These are phyloP conservation scores for Timema podura DNA, from an alignment of 2,888 invertebrate species.

Conservation along the genomic window DNA sequence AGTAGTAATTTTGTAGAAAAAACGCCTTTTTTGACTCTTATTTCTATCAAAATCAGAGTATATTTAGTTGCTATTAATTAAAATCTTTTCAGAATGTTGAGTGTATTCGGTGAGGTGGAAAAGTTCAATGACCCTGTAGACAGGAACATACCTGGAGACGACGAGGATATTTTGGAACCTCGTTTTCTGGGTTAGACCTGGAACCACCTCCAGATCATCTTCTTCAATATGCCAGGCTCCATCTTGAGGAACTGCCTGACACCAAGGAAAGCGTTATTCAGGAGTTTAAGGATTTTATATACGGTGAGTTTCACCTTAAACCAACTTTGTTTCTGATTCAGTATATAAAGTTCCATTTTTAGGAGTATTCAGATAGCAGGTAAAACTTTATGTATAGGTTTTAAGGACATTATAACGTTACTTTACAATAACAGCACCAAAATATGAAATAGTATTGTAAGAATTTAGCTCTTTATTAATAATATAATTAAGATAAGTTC, in stretches of 20 bases:
- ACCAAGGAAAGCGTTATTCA: conserved; percentile 62
- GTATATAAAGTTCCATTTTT: too few species aligned
- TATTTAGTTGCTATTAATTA: background rate
- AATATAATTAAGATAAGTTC: too few species aligned
- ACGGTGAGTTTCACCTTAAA: conserved; percentile 50
- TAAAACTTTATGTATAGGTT: too few species aligned
- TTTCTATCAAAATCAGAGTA: background rate
- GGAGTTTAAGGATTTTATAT: conserved; percentile 69
- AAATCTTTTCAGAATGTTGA: conserved; percentile 1
- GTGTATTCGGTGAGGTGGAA: background rate
- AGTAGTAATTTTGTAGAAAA: too few species aligned
- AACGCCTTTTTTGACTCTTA: too few species aligned
- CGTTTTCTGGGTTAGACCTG: conserved; percentile 58
- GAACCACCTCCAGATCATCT: conserved; percentile 63
- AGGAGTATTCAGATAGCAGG: too few species aligned
- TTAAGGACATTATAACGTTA: too few species aligned
- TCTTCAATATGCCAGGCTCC: conserved; percentile 60
- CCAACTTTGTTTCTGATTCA: too few species aligned
- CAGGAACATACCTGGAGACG: conserved; percentile 20
- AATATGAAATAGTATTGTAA: too few species aligned
- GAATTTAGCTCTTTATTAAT: too few species aligned
- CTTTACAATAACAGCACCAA: too few species aligned
- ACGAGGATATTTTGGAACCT: conserved; percentile 42
- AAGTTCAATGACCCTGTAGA: background rate
- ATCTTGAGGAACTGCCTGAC: conserved; percentile 68